Base-by-base conservation (phyloP, 2,888 invertebrate genomes). In the Parnassius mnemosyne region DNA sequence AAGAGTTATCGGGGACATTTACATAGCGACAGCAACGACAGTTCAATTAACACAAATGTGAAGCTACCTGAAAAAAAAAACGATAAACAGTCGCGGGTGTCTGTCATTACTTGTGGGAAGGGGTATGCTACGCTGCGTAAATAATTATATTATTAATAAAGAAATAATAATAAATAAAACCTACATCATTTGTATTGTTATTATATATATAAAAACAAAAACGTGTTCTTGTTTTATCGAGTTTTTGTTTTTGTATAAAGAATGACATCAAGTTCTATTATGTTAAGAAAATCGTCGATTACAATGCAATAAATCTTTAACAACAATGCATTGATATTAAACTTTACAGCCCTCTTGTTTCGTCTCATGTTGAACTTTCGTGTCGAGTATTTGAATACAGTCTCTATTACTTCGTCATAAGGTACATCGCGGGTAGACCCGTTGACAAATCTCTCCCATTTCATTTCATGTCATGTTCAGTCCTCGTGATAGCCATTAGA, bases 401-500 rank as follows among this genome's bases (percentile, higher is more conserved):
- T 64, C 67, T 60, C 67, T 74, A 66, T 25, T 0, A 1, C 57
- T 0, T 5, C 1, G 63, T 16, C 12, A 61, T 75, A 75, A 68
- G 65, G 68, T 59, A 54, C 51, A 60, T 46, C 65, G 53, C 69
- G 53, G 51, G 47, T 54, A 58, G 49, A 44, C 25, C 44, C 63
- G 63, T 66, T 53, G 64, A 62, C 63, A 68, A 65, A 68, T 69
- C 67, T 70, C 70, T 63, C 69, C 67, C 68, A 66, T 68, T 70
- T 70, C 69, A 64, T 69, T 69, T 66, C 70, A 65, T 66, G 66
- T 70, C 70, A 68, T 70, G 69, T 70, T 64, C 68, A 68, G 70
- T 68, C 68, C 72, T 74, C 65, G 67, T 74, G 73, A 77, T 71
- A 71, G 75, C 81, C 81, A 81, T 84, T 84, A 81, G 75, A 75